These are phyloP conservation scores for Elymnias hypermnestra DNA, from an alignment of 1,140 invertebrate species.

Conservation along the genomic window DNA sequence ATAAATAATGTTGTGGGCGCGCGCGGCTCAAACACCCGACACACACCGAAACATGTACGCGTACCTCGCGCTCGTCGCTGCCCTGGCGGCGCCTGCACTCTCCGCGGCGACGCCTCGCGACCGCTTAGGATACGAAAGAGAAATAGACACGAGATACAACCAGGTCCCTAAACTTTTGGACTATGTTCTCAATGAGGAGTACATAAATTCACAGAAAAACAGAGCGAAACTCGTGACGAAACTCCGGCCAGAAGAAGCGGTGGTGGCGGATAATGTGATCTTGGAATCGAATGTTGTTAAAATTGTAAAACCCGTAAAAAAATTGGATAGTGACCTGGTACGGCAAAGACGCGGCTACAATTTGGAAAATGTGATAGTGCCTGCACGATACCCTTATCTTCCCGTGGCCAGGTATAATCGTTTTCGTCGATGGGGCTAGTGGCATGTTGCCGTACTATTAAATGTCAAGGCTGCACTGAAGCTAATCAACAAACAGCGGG, in stretches of 20 bases:
- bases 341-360: slow-evolving; percentile 71
- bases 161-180: slow-evolving; percentile 47
- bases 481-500: slow-evolving; percentile 33
- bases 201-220: slow-evolving; percentile 48
- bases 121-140: slow-evolving; percentile 57
- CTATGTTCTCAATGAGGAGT: slow-evolving; percentile 51
- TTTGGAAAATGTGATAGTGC: slow-evolving; percentile 70
- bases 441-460: slow-evolving; percentile 34
- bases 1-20: slow-evolving; percentile 59
- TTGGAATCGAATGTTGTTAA: slow-evolving; percentile 65
- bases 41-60: slow-evolving; percentile 65
- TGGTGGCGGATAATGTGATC: slow-evolving; percentile 67
- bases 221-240: slow-evolving; percentile 56
- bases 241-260: slow-evolving; percentile 50
- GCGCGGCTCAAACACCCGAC: slow-evolving; percentile 63
- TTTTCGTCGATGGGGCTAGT: slow-evolving; percentile 65
- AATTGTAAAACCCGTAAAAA: slow-evolving; percentile 48
- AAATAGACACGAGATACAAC: slow-evolving; percentile 50
- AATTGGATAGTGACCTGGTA: slow-evolving; percentile 40
- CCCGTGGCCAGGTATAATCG: slow-evolving; percentile 53
- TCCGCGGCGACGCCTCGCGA: slow-evolving; percentile 26
- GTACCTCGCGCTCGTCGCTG: slow-evolving; percentile 52
- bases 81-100: slow-evolving; percentile 41
- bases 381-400: slow-evolving; percentile 63
- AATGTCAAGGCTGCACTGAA: slow-evolving; percentile 66